Evolutionary conservation across 2,797 vertebrate species (phyloP).

Genomic region (Botia kubotai): DNA sequence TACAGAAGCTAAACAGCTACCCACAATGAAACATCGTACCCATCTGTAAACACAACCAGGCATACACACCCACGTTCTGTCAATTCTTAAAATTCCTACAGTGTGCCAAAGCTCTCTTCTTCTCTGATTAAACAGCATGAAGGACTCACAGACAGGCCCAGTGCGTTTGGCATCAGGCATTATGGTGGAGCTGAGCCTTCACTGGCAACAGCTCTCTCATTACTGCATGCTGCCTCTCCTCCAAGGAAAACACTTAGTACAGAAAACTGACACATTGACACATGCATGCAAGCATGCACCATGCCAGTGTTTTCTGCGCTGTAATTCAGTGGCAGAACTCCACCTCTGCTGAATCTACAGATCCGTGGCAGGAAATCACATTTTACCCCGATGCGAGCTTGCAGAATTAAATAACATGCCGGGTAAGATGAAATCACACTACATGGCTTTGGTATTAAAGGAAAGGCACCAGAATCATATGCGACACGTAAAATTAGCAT

Average conservation of each 20-base stretch:
- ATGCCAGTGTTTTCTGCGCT: neutral
- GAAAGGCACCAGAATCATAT: too few relatives aligned
- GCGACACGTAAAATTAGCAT: too few relatives aligned
- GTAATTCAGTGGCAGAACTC: neutral
- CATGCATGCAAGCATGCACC: slow-evolving; percentile 2
- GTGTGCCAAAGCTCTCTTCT: slow-evolving; percentile 27
- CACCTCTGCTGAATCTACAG: neutral
- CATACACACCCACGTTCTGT: slow-evolving; percentile 23
- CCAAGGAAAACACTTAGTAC: neutral
- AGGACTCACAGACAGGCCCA: slow-evolving; percentile 46
- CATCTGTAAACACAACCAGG: neutral
- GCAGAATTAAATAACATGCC: neutral
- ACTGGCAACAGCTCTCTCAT: slow-evolving; percentile 21
- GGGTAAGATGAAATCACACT: neutral
- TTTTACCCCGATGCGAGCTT: neutral
- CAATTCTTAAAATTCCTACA: slow-evolving; percentile 1
- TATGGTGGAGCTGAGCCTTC: slow-evolving; percentile 50
- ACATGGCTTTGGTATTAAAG: too few relatives aligned
- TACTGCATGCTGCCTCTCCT: neutral
- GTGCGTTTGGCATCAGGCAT: slow-evolving; percentile 55
- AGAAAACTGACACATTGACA: slow-evolving; percentile 12
- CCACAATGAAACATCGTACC: neutral
- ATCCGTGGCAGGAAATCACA: neutral
- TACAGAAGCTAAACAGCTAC: slow-evolving; percentile 11
- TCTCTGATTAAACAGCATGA: slow-evolving; percentile 59